Percentiles rank a stretch among this genome's conserved stretches.
phyloP scores from a whole-genome alignment of 2,888 invertebrate genomes.

The Dicycla oo region DNA sequence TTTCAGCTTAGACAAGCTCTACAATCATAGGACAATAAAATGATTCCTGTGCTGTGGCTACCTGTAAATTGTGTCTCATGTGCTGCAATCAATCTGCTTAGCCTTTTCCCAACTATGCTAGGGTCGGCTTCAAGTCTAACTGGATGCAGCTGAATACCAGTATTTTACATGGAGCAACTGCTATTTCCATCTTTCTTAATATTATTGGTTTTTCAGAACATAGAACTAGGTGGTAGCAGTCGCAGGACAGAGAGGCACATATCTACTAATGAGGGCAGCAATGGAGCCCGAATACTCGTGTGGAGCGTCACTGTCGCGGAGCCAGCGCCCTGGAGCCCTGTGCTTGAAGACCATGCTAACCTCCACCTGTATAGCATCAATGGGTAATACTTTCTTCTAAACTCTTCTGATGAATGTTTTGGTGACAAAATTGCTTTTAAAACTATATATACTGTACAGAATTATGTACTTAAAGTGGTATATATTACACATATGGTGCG shows the following conservation, averaged over 20 bases:
- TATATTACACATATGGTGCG: no score
- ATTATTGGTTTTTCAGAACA: slow-evolving; percentile 75
- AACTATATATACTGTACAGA: no score
- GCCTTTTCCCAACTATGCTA: no score
- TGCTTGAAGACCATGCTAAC: slow-evolving; percentile 97
- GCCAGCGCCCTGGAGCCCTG: slow-evolving; percentile 98
- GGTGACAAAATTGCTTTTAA: neutral
- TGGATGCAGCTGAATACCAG: no score
- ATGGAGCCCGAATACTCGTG: slow-evolving; percentile 90
- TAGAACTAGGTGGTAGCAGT: slow-evolving; percentile 87
- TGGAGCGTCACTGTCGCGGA: slow-evolving; percentile 97
- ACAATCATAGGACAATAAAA: no score
- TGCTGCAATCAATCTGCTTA: no score
- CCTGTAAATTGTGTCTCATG: neutral
- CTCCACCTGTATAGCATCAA: slow-evolving; percentile 94
- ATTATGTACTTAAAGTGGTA: neutral
- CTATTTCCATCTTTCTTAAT: no score
- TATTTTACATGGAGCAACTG: no score
- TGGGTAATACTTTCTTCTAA: slow-evolving; percentile 81
- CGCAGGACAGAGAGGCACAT: slow-evolving; percentile 85
- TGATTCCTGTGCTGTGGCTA: neutral
- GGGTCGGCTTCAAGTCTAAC: no score
- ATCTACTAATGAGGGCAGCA: slow-evolving; percentile 80
- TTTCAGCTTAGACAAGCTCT: no score
- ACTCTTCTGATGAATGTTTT: neutral